Conservation (phyloP, 2,888 invertebrate genomes). For the Tolmerus cingulatus region DNA sequence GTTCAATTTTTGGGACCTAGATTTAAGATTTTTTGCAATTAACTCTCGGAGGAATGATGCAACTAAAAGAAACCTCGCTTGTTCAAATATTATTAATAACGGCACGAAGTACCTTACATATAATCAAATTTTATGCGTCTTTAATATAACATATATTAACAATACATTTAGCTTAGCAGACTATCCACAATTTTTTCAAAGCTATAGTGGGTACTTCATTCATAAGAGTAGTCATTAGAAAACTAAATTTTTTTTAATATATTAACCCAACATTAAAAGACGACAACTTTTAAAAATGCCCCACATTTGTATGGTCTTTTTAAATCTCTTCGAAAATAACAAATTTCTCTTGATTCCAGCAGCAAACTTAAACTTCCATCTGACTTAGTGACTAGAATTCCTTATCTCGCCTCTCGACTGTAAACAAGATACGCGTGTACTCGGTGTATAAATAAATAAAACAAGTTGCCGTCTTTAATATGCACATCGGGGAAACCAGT, state of each 20-base stretch:
- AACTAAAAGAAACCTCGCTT: too few species aligned
- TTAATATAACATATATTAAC: too few species aligned
- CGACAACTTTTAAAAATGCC: not conserved
- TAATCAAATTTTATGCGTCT: too few species aligned
- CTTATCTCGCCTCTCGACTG: not conserved
- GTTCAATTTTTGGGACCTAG: too few species aligned
- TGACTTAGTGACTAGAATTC: constrained; percentile 3
- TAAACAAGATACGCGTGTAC: not conserved
- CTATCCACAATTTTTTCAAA: too few species aligned
- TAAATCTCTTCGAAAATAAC: not conserved
- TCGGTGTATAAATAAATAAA: not conserved
- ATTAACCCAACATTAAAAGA: not conserved
- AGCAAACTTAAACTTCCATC: not conserved
- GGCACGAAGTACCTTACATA: too few species aligned
- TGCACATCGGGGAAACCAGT: not conserved
- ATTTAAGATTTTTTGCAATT: too few species aligned
- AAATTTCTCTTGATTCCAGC: not conserved
- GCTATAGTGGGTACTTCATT: too few species aligned
- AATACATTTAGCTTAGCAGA: too few species aligned
- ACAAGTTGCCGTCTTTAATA: constrained; percentile 11
- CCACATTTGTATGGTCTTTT: not conserved
- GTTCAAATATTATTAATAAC: too few species aligned
- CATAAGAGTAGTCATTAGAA: not conserved
- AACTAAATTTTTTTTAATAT: not conserved
- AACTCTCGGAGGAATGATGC: too few species aligned